Conservation (phyloP, 2,888 invertebrate species). For the Malthinus seriepunctatus region DNA sequence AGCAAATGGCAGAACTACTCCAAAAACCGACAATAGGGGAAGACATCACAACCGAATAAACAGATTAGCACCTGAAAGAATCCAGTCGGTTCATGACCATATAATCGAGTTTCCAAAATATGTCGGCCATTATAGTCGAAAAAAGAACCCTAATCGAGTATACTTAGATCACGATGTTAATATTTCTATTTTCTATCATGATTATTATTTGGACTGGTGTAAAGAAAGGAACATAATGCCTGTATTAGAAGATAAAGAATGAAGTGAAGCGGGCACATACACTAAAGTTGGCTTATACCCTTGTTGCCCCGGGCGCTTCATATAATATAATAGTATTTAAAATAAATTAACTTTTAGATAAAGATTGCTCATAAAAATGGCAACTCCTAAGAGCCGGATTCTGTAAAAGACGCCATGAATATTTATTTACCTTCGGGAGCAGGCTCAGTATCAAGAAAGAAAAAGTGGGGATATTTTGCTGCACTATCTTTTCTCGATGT, state of each 20-base stretch:
- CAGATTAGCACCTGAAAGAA: constrained; percentile 13
- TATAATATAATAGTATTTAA: too few relatives aligned
- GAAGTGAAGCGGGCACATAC: too few relatives aligned
- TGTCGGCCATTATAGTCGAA: constrained; percentile 12
- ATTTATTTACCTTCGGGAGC: too few relatives aligned
- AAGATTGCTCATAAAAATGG: too few relatives aligned
- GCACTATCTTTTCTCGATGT: too few relatives aligned
- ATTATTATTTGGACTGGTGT: constrained; percentile 29
- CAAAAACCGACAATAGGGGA: constrained; percentile 19
- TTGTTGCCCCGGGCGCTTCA: too few relatives aligned
- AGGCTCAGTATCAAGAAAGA: too few relatives aligned
- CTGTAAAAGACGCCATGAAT: too few relatives aligned
- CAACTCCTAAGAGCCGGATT: too few relatives aligned
- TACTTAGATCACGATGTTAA: constrained; percentile 26
- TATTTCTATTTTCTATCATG: constrained; percentile 24
- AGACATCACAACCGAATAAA: constrained; percentile 25
- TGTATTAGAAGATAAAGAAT: constrained; percentile 18
- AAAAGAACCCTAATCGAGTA: constrained; percentile 2
- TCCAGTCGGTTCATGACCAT: constrained; percentile 15
- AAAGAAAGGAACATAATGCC: constrained; percentile 16
- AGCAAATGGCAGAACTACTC: background rate
- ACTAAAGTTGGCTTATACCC: too few relatives aligned
- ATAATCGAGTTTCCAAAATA: constrained; percentile 11
- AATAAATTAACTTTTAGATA: too few relatives aligned
- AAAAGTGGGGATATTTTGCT: too few relatives aligned